phyloP scores from a whole-genome alignment of 1,140 invertebrate species.

The Drosophila varians region DNA sequence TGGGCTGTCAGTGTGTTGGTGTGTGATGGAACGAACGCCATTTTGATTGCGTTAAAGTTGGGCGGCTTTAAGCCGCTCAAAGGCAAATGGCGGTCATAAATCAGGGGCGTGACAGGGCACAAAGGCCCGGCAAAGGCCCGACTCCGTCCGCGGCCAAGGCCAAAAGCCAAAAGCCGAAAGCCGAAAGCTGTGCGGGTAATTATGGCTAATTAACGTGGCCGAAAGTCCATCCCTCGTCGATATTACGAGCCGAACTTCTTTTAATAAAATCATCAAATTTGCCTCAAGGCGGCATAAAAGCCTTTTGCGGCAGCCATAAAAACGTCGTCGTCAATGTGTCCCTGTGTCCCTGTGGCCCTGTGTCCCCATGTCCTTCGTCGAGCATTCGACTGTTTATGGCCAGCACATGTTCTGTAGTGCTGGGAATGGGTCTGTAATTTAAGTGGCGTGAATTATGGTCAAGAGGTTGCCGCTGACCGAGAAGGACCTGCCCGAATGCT shows the following conservation, averaged over 20 bases:
- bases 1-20: conserved; percentile 56
- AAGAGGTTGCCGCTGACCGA: conserved; percentile 48
- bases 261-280: conserved; percentile 81
- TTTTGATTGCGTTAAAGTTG: conserved; percentile 71
- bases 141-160: too few relatives aligned
- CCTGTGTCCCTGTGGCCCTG: conserved; percentile 3
- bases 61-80: conserved; percentile 62
- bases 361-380: neutral
- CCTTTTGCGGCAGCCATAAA: conserved; percentile 67
- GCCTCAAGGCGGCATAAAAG: conserved; percentile 63
- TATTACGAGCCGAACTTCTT: conserved; percentile 48
- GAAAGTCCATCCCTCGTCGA: conserved; percentile 29
- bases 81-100: conserved; percentile 62
- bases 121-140: conserved; percentile 66
- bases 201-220: conserved; percentile 75
- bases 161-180: too few relatives aligned
- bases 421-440: conserved; percentile 58
- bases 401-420: conserved; percentile 50
- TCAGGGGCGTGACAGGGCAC: conserved; percentile 76
- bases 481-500: conserved; percentile 27
- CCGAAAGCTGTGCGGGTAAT: conserved; percentile 76
- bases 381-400: conserved; percentile 51
- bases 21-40: conserved; percentile 24
- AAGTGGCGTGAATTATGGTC: conserved; percentile 79
- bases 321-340: conserved; percentile 57